Percentiles rank a stretch among this genome's conserved stretches.
These are phyloP conservation scores for Gobio occitaniae DNA, from an alignment of 2,797 vertebrate genomes.

Conservation along the genomic window DNA sequence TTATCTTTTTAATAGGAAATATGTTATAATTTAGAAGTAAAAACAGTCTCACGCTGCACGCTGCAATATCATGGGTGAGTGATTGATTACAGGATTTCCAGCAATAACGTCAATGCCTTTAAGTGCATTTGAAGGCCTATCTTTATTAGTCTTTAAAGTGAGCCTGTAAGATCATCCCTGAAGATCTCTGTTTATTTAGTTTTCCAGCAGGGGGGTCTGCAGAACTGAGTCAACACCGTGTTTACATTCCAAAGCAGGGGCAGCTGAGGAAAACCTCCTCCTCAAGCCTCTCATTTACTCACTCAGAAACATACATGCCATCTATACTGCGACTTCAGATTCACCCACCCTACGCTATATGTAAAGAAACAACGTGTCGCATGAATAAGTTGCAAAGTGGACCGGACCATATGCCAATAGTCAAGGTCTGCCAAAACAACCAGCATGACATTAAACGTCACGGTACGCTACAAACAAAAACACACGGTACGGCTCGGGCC, in stretches of 20 bases:
- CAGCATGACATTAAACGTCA: background rate
- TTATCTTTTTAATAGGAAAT: background rate
- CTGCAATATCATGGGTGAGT: background rate
- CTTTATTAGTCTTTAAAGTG: slow-evolving; percentile 35
- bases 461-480: background rate
- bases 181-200: slow-evolving; percentile 53
- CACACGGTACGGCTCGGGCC: background rate
- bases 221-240: slow-evolving; percentile 62
- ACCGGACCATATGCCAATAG: background rate
- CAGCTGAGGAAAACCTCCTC: slow-evolving; percentile 63
- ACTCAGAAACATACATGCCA: background rate
- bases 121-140: slow-evolving; percentile 33
- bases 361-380: background rate
- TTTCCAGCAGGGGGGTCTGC: slow-evolving; percentile 45
- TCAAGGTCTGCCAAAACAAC: slow-evolving; percentile 16
- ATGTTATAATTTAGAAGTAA: background rate
- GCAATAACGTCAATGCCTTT: slow-evolving; percentile 4
- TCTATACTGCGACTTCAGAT: background rate
- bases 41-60: background rate
- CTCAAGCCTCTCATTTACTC: slow-evolving; percentile 40
- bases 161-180: slow-evolving; percentile 22
- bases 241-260: slow-evolving; percentile 67
- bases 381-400: background rate
- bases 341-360: background rate
- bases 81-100: slow-evolving; percentile 11